Evolutionary conservation across 2,113 vertebrate species (phyloP).

Genomic region (Platysternon megacephalum): DNA sequence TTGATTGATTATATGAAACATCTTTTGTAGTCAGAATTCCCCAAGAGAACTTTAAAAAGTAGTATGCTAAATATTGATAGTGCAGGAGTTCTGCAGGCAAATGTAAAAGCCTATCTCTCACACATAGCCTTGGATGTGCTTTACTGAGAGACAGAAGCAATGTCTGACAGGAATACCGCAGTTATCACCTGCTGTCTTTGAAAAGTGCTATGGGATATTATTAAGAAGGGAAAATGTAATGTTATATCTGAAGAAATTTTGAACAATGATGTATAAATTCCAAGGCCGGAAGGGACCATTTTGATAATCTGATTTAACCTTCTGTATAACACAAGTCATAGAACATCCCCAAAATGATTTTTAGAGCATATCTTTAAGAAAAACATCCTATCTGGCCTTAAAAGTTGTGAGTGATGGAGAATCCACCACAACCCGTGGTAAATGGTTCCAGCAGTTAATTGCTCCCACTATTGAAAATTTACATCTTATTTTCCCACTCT

Average conservation of each 20-base stretch:
- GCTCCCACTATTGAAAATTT: neutral
- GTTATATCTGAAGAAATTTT: neutral
- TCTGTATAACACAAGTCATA: neutral
- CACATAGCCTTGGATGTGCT: accelerated
- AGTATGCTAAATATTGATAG: accelerated
- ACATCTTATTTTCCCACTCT: neutral
- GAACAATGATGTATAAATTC: neutral
- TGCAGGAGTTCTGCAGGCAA: neutral
- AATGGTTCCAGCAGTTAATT: neutral
- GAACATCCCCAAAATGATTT: neutral
- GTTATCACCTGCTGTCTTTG: neutral
- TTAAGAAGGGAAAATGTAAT: neutral
- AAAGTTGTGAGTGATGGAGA: neutral
- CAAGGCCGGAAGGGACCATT: neutral
- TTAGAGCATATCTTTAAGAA: neutral
- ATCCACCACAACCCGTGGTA: neutral
- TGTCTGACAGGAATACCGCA: neutral
- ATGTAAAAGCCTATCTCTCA: neutral
- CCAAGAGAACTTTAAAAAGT: neutral
- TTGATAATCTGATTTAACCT: neutral
- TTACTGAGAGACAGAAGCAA: neutral
- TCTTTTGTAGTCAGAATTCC: neutral
- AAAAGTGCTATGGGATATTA: neutral
- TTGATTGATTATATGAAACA: slow-evolving; percentile 28
- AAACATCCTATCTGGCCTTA: neutral